Conservation (phyloP, 1,140 invertebrate species). For the Tenebrio molitor region DNA sequence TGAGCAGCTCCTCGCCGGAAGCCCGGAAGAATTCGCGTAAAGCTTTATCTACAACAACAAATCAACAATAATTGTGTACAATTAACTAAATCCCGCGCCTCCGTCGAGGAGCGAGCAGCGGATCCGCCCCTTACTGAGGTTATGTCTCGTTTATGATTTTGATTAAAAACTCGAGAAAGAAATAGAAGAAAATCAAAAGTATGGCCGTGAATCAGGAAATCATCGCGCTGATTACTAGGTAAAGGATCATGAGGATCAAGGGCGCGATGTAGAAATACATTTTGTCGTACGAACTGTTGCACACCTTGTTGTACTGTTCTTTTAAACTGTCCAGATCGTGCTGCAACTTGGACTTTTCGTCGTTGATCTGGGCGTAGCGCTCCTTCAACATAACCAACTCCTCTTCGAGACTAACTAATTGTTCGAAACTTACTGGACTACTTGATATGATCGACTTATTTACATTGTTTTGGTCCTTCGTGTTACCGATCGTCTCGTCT, state of each 20-base stretch:
- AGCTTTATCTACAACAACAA: background rate
- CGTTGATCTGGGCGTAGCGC: conserved; percentile 66
- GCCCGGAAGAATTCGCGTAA: background rate
- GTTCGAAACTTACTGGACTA: conserved; percentile 51
- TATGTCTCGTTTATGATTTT: conserved; percentile 63
- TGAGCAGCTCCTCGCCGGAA: background rate
- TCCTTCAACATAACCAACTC: conserved; percentile 70
- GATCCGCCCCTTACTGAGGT: background rate
- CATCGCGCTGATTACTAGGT: conserved; percentile 63
- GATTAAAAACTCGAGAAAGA: conserved; percentile 62
- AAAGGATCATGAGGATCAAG: conserved; percentile 62
- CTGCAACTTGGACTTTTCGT: conserved; percentile 67
- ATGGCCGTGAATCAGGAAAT: conserved; percentile 65
- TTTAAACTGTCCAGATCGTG: conserved; percentile 63
- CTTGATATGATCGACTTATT: conserved; percentile 26
- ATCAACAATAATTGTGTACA: background rate
- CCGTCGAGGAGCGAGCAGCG: conserved; percentile 1
- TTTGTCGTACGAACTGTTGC: conserved; percentile 62
- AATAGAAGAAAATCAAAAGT: conserved; percentile 64
- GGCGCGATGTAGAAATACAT: conserved; percentile 65
- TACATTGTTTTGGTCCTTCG: conserved; percentile 43
- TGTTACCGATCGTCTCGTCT: conserved; percentile 20
- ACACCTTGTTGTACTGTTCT: conserved; percentile 60
- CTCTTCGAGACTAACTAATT: conserved; percentile 65
- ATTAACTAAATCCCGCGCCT: conserved; percentile 10